Evolutionary conservation across 2,797 vertebrate species (phyloP).

Genomic region (Pelodytes ibericus): DNA sequence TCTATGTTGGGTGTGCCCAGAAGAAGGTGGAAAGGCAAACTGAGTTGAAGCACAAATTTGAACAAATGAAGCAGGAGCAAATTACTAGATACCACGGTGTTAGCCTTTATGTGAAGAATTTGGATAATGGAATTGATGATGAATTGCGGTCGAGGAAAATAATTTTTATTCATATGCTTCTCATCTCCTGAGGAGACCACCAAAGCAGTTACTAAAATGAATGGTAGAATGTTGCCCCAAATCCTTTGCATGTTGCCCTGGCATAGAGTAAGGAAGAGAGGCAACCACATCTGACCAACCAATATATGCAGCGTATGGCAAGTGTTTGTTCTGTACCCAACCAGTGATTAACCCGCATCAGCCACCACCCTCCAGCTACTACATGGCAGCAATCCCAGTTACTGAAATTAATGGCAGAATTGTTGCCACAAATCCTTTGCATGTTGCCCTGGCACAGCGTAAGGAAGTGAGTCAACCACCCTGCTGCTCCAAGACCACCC

Average conservation of each 20-base stretch:
- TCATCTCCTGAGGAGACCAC: slow-evolving; percentile 98
- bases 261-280: slow-evolving; percentile 97
- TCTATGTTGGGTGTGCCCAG: slow-evolving; percentile 95
- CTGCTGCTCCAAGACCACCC: slow-evolving; percentile 90
- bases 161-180: slow-evolving; percentile 98
- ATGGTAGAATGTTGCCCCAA: slow-evolving; percentile 96
- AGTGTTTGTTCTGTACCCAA: slow-evolving; percentile 94
- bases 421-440: slow-evolving; percentile 98
- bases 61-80: slow-evolving; percentile 98
- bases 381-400: slow-evolving; percentile 98
- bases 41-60: slow-evolving; percentile 97
- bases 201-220: slow-evolving; percentile 98
- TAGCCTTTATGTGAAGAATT: slow-evolving; percentile 97
- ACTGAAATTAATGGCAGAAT: no score
- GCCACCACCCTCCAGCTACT: no score
- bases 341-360: no score
- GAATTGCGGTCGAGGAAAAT: slow-evolving; percentile 97
- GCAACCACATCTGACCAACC: slow-evolving; percentile 96
- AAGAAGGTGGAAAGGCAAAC: slow-evolving; percentile 98
- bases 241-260: slow-evolving; percentile 95
- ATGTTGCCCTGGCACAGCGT: slow-evolving; percentile 95
- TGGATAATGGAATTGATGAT: slow-evolving; percentile 96
- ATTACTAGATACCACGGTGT: slow-evolving; percentile 99
- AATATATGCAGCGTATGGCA: slow-evolving; percentile 99
- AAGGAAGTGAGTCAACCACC: slow-evolving; percentile 95